phyloP scores from a whole-genome alignment of 2,888 invertebrate species.

The Campoplex capitator region DNA sequence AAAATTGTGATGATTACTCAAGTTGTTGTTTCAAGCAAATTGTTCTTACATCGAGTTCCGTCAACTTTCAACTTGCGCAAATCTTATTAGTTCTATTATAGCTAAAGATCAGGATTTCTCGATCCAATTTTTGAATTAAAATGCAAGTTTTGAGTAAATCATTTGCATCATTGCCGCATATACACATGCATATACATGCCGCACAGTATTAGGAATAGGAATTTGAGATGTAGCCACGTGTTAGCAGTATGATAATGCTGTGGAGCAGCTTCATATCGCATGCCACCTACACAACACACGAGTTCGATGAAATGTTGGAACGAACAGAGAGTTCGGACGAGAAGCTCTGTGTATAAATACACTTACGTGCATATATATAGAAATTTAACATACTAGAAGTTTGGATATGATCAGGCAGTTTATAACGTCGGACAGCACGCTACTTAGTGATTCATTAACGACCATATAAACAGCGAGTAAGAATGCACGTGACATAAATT shows the following conservation, averaged over 20 bases:
- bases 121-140: neutral
- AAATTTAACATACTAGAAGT: constrained; percentile 56
- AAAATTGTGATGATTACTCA: too few relatives aligned
- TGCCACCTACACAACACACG: constrained; percentile 43
- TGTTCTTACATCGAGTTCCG: neutral
- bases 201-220: constrained; percentile 31
- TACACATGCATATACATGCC: neutral
- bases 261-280: constrained; percentile 49
- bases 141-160: neutral
- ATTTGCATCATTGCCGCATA: neutral
- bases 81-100: neutral
- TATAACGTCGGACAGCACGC: constrained; percentile 67
- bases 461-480: constrained; percentile 70
- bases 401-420: constrained; percentile 71
- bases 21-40: neutral
- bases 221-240: constrained; percentile 29
- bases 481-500: constrained; percentile 70
- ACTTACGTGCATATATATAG: constrained; percentile 12
- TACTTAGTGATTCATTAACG: constrained; percentile 72
- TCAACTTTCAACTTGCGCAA: neutral
- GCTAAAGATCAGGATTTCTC: too few relatives aligned
- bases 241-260: constrained; percentile 23
- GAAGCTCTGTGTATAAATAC: constrained; percentile 19
- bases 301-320: constrained; percentile 49
- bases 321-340: constrained; percentile 35